Base-by-base conservation (phyloP, 2,797 vertebrate species). In the Muraenolepis orangiensis region DNA sequence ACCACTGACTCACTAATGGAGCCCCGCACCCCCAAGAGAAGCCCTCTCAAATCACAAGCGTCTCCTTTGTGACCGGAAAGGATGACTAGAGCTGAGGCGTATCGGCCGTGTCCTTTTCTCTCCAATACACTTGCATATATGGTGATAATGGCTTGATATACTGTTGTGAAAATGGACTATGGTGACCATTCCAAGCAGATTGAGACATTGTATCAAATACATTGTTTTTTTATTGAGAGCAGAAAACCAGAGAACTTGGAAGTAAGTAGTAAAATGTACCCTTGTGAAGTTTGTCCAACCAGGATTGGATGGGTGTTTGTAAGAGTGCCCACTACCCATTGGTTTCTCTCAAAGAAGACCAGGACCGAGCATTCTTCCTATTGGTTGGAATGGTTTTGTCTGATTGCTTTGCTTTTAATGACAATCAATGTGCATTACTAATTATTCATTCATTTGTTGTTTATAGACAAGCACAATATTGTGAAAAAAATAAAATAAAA, bases 1-100 rank as follows among this genome's bases (percentile, higher is more conserved):
- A 82, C 77, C 32, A 57, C 78, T 76, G 72, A 75, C 72, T 77
- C 81, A 77, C 70, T 78, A 76, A 74, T 80, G 87, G 88, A 87
- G 69, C 26, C 16, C 34, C 23, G 36, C 23, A 28, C 34, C 34
- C 69, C 70, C 13, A 26, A 57, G 51, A 57, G 51, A 57, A 57
- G 51, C 51, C 20, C 23, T 28, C 79, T 88, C 87, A 87, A 38
- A 81, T 30, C 76, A 81, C 23, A 85, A 79, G 36, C 5, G 74
- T 78, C 77, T 74, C 36, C 64, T 28, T 66, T 30, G 64, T 66
- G 64, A 66, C 26, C 3, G 13, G 29, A 12, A 66, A n/a, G 61
- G 64, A 30, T 5, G 40, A 42, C 13, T 16, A 16, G 8, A 16
- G 40, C 40, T 42, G 36, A 14, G 40, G 14, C 40, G 40, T 42